These are phyloP conservation scores for Oryzias curvinotus DNA, from an alignment of 2,113 vertebrate species.

Conservation along the genomic window DNA sequence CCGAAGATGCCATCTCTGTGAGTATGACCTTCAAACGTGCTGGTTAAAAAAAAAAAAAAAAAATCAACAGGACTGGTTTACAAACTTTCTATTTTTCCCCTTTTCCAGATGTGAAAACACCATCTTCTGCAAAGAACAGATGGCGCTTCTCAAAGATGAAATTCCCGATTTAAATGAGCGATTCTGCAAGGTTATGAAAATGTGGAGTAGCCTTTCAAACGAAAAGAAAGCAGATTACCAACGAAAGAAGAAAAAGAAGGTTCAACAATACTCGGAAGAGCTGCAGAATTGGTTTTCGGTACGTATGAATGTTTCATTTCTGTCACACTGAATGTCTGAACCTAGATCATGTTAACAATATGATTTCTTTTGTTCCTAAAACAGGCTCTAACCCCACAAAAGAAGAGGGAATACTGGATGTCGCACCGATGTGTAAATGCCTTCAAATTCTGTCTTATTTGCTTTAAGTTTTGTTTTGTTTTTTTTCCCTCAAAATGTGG, in stretches of 20 bases:
- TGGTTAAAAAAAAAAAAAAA: background rate
- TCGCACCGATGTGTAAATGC: constrained; percentile 25
- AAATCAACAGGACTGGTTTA: too few relatives aligned
- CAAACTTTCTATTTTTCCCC: background rate
- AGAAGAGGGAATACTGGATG: constrained; percentile 5
- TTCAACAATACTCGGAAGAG: background rate
- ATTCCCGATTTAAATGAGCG: background rate
- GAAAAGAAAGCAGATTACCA: constrained; percentile 13
- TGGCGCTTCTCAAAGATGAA: constrained; percentile 6
- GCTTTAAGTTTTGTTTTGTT: background rate
- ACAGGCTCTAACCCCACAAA: constrained; percentile 22
- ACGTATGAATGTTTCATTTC: background rate
- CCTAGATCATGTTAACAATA: background rate
- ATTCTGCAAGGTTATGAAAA: background rate
- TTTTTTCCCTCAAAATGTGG: background rate
- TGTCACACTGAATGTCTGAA: background rate
- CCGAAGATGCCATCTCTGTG: constrained; percentile 45
- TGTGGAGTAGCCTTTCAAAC: background rate
- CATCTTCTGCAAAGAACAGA: constrained; percentile 16
- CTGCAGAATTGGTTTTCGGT: constrained; percentile 43
- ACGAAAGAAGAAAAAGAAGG: fast-evolving
- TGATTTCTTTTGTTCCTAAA: background rate
- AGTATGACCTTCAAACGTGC: constrained; percentile 1
- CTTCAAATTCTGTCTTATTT: background rate
- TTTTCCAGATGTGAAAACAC: background rate